Conservation (phyloP, 2,797 vertebrate species). For the Lepilemur ruficaudatus region DNA sequence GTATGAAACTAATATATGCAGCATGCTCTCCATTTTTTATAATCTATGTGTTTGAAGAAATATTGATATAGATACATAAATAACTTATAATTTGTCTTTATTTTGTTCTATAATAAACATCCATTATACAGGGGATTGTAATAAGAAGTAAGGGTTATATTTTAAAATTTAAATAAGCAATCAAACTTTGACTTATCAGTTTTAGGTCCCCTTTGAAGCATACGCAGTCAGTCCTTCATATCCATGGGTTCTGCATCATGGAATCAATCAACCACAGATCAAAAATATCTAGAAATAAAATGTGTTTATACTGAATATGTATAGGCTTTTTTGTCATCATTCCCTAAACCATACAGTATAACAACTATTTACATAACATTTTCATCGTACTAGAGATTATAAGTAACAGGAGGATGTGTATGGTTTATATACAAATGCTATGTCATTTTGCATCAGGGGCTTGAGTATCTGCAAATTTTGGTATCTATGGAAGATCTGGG, state of each 20-base stretch:
- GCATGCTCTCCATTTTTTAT: background rate
- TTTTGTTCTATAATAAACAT: background rate
- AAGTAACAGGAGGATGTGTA: background rate
- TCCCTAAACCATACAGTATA: background rate
- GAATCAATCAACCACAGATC: background rate
- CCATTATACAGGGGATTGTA: background rate
- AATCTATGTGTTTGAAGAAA: background rate
- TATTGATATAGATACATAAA: background rate
- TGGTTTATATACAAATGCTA: background rate
- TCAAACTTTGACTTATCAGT: background rate
- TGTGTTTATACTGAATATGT: background rate
- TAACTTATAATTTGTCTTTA: background rate
- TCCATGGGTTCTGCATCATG: background rate
- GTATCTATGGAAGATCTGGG: background rate
- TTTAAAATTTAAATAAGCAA: background rate
- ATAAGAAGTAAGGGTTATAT: background rate
- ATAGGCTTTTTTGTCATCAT: background rate
- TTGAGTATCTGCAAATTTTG: background rate
- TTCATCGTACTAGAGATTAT: background rate
- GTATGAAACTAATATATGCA: background rate
- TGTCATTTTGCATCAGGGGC: background rate
- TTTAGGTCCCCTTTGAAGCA: background rate
- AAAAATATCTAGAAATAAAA: background rate
- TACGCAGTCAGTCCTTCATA: background rate
- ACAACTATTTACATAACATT: background rate